Percentiles rank a stretch among this genome's conserved stretches.
Conservation (phyloP, 2,113 vertebrate species). For the Phycodurus eques region DNA sequence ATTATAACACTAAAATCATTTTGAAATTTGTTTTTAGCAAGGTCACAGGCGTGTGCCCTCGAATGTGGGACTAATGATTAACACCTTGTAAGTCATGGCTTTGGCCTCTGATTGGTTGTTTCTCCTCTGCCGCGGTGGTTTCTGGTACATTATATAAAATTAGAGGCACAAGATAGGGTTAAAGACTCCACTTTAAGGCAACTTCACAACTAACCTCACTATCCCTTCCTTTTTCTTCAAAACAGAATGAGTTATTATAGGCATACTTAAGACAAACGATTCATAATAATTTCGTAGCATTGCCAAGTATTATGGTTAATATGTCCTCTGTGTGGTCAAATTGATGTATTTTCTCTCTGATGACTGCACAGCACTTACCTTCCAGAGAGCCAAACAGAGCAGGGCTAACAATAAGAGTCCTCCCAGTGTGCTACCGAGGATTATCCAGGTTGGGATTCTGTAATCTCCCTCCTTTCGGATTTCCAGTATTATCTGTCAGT, state of each 20-base stretch:
- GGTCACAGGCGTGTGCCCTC: too few species aligned
- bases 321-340: not conserved
- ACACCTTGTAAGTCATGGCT: too few species aligned
- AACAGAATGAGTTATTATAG: not conserved
- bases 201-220: too few species aligned
- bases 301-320: not conserved
- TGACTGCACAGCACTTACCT: slow-evolving; percentile 68
- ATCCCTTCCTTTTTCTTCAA: not conserved
- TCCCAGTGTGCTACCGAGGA: slow-evolving; percentile 88
- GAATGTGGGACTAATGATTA: too few species aligned
- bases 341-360: not conserved
- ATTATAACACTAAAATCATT: too few species aligned
- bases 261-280: not conserved
- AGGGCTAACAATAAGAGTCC: slow-evolving; percentile 90
- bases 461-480: slow-evolving; percentile 89
- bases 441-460: slow-evolving; percentile 89
- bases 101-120: not conserved
- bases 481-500: slow-evolving; percentile 81
- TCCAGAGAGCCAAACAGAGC: slow-evolving; percentile 89
- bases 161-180: too few species aligned
- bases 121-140: not conserved
- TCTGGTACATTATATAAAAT: too few species aligned
- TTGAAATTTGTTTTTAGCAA: too few species aligned
- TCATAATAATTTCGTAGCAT: not conserved
- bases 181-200: too few species aligned